phyloP scores from a whole-genome alignment of 2,797 vertebrate genomes.

The Phrynocephalus guinanensis region DNA sequence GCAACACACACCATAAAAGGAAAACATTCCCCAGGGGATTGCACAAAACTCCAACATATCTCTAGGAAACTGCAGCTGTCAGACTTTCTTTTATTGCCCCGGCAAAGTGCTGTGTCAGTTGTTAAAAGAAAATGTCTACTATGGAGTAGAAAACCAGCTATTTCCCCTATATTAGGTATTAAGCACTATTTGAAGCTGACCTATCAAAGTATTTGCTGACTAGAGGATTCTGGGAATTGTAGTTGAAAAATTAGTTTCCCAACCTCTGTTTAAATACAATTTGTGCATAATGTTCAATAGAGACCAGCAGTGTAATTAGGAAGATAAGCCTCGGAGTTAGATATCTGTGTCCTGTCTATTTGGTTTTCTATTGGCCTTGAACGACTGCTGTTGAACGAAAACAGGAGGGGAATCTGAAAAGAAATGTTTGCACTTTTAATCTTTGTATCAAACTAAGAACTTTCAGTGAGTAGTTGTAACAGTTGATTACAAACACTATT shows the following conservation, averaged over 20 bases:
- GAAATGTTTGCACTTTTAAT: slow-evolving; percentile 23
- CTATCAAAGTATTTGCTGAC: too few species aligned
- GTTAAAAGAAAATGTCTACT: slow-evolving; percentile 62
- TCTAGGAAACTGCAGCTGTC: slow-evolving; percentile 85
- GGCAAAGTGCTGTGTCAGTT: slow-evolving; percentile 81
- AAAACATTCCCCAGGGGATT: slow-evolving; percentile 74
- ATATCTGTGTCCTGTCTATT: slow-evolving; percentile 37
- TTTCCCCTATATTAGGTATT: slow-evolving; percentile 42
- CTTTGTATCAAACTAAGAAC: background rate
- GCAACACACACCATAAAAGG: slow-evolving; percentile 55
- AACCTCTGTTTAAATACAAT: slow-evolving; percentile 5
- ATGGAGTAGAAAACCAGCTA: slow-evolving; percentile 64
- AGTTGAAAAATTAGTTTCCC: too few species aligned
- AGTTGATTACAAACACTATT: background rate
- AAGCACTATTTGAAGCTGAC: background rate
- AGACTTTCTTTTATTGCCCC: slow-evolving; percentile 71
- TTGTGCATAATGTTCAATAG: slow-evolving; percentile 32
- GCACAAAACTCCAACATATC: slow-evolving; percentile 78
- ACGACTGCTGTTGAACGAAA: slow-evolving; percentile 3
- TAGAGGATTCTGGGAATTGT: too few species aligned
- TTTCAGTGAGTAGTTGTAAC: background rate
- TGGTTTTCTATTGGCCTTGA: slow-evolving; percentile 32
- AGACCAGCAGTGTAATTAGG: slow-evolving; percentile 46
- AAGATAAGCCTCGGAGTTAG: slow-evolving; percentile 54
- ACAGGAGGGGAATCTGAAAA: slow-evolving; percentile 44